Evolutionary conservation across 2,888 invertebrate species (phyloP), one percentile per base, ranked within the genome.

Genomic region (Catocala nupta): DNA sequence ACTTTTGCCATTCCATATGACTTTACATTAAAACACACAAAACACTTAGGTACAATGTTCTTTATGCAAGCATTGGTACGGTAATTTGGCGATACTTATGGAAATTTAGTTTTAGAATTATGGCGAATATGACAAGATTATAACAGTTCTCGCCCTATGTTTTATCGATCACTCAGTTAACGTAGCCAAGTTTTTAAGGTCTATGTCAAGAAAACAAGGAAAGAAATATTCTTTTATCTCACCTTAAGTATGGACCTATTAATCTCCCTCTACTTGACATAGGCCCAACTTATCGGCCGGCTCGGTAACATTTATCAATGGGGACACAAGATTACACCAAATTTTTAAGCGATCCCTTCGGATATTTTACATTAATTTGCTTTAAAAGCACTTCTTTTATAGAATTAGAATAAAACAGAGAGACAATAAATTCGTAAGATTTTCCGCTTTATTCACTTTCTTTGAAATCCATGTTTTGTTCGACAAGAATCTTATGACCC

Each of bases 211-310:
- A 64, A 44, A 66, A 58, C 49, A 39, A 36, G 42, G 56, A 25
- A 62, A 39, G 36, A 2, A 63, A 55, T 43, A 53, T 59, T 73
- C 34, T 65, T 72, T 73, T 67, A 70, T 68, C 73, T 68, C 58
- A 74, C 74, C 74, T 73, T 54, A 52, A 58, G 51, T 51, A 44
- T 16, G 44, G 7, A 43, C 10, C 64, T 49, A 74, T 74, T 61
- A 73, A 73, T 74, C 67, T 74, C 56, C 57, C 64, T 49, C 74
- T 52, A 58, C 49, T 73, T 68, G 74, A 57, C 59, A 64, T 58
- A 56, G 55, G 58, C 61, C 48, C 12, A 73, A 67, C 55, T 70
- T 70, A 70, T 70, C 71, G 58, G 55, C 34, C 25, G 57, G 36
- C 49, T 53, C 49, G 47, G 43, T 16, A 61, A 73, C 74, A 73